Evolutionary conservation across 2,888 invertebrate species (phyloP).

Genomic region (Mythimna impura): DNA sequence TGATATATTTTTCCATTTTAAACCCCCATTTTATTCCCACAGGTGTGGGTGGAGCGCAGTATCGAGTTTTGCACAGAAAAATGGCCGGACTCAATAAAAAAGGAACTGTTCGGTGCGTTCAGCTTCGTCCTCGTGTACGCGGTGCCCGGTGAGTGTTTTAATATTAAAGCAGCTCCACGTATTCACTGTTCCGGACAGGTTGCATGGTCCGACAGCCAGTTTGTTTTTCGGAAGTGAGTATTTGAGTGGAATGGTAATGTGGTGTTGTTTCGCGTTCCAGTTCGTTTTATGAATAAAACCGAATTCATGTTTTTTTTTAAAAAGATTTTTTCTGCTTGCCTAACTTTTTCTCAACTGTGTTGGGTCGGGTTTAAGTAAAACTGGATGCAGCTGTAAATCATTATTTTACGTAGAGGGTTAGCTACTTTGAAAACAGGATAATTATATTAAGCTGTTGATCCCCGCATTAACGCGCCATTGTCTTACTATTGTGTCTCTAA

Average conservation of each 20-base stretch:
- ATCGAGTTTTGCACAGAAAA: slow-evolving; percentile 92
- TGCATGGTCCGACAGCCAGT: neutral
- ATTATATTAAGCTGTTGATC: no score
- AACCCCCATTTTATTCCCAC: slow-evolving; percentile 45
- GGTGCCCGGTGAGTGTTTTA: slow-evolving; percentile 91
- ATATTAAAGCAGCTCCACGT: slow-evolving; percentile 19
- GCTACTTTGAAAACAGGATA: no score
- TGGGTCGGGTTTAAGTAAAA: no score
- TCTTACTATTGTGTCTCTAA: no score
- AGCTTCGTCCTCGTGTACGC: slow-evolving; percentile 94
- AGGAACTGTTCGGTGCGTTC: slow-evolving; percentile 92
- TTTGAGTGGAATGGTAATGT: neutral
- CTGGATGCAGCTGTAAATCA: no score
- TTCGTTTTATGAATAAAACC: neutral
- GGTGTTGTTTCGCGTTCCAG: neutral
- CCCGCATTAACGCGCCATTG: no score
- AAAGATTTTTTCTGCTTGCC: no score
- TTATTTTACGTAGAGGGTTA: no score
- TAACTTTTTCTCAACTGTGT: no score
- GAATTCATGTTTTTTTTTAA: no score
- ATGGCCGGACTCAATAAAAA: slow-evolving; percentile 90
- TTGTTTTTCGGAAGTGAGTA: neutral
- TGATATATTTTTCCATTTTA: neutral
- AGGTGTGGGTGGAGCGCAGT: slow-evolving; percentile 81
- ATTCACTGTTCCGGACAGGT: neutral